Conservation (phyloP, 2,797 vertebrate species). For the Pogoniulus pusillus region DNA sequence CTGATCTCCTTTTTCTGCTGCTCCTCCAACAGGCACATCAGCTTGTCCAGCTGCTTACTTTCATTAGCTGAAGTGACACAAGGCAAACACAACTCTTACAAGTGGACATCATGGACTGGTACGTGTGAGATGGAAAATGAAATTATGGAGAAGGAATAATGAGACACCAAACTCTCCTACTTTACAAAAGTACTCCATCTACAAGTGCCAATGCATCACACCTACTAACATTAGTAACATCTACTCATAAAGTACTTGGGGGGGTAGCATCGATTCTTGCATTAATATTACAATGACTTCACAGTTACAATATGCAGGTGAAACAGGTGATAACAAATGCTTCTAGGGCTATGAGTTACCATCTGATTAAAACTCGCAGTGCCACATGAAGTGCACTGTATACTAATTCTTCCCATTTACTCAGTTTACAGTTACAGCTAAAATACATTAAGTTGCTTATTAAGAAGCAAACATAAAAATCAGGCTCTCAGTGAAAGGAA, state of each 20-base stretch:
- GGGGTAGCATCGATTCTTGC: neutral
- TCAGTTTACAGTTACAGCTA: neutral
- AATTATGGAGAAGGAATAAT: neutral
- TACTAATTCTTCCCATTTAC: neutral
- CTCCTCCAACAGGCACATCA: conserved; percentile 75
- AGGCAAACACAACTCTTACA: neutral
- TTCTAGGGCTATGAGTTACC: neutral
- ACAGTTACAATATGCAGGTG: neutral
- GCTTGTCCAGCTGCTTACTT: conserved; percentile 75
- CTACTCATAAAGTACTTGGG: neutral
- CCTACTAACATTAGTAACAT: neutral
- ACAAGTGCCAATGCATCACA: neutral
- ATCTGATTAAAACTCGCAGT: neutral
- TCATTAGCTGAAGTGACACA: conserved; percentile 60
- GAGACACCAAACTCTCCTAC: neutral
- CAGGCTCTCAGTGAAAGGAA: neutral
- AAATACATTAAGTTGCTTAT: neutral
- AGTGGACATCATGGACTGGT: neutral
- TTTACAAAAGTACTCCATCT: neutral
- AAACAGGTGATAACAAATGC: neutral
- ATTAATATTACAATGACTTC: neutral
- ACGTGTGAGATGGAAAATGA: neutral
- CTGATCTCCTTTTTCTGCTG: conserved; percentile 71
- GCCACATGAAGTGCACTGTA: neutral
- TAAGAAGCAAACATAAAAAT: neutral